Evolutionary conservation across 2,888 invertebrate species (phyloP).

Genomic region (Phymatocera aterrima): DNA sequence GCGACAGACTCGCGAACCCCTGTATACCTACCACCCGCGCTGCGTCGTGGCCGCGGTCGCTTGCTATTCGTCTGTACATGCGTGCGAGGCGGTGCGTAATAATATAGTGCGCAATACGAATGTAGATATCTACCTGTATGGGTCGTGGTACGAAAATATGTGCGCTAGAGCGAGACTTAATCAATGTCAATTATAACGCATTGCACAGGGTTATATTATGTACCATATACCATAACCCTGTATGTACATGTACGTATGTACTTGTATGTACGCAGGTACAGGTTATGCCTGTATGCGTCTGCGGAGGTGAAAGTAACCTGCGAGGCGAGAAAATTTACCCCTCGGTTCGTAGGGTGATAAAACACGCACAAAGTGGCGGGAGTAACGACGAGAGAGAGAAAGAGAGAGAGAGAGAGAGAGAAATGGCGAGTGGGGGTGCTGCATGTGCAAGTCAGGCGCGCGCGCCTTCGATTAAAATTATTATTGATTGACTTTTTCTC

Average conservation of each 20-base stretch:
- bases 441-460: conserved; percentile 41
- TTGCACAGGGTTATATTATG: conserved; percentile 15
- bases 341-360: background rate
- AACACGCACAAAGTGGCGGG: too few species aligned
- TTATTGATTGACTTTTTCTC: conserved; percentile 42
- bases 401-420: too few species aligned
- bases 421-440: too few species aligned
- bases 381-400: conserved; percentile 5
- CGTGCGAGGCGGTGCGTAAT: too few species aligned
- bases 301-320: background rate
- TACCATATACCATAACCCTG: background rate
- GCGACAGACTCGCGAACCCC: too few species aligned
- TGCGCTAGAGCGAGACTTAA: conserved; percentile 54
- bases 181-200: conserved; percentile 65
- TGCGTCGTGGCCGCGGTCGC: too few species aligned
- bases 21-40: too few species aligned
- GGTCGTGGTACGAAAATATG: conserved; percentile 55
- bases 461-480: conserved; percentile 43
- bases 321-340: too few species aligned
- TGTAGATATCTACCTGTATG: conserved; percentile 22
- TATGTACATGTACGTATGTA: background rate
- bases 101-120: too few species aligned
- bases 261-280: background rate
- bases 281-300: background rate
- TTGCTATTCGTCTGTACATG: too few species aligned